Conservation (phyloP, 2,888 invertebrate genomes). For the Odontomyia ornata region DNA sequence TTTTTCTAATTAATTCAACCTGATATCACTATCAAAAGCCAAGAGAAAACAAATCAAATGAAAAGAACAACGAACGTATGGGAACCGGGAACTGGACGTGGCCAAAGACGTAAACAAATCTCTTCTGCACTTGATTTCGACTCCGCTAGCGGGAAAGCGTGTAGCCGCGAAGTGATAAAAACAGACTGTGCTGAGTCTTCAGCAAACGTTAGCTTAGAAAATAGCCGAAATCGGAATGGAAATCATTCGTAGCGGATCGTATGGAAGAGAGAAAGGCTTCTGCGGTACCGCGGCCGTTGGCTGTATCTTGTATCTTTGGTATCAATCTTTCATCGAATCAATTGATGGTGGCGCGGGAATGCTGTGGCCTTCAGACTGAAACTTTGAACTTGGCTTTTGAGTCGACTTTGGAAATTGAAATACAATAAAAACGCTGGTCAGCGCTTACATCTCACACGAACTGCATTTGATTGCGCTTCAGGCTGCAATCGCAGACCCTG, state of each 20-base stretch:
- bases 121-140: background rate
- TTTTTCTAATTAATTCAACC: no score
- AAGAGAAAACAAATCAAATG: no score
- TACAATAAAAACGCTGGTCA: background rate
- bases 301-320: background rate
- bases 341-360: background rate
- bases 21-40: no score
- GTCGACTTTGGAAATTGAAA: background rate
- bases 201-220: slow-evolving; percentile 5
- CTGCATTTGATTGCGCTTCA: no score
- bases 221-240: slow-evolving; percentile 17
- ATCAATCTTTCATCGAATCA: background rate
- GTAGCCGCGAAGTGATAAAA: slow-evolving; percentile 3
- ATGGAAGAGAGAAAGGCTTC: slow-evolving; percentile 8
- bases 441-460: no score
- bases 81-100: no score
- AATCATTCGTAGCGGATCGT: slow-evolving; percentile 1
- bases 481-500: no score
- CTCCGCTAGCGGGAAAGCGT: background rate
- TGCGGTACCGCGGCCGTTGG: background rate
- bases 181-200: slow-evolving; percentile 21
- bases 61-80: no score
- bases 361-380: slow-evolving; percentile 16
- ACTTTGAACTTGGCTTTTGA: slow-evolving; percentile 42
- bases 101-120: no score